Conservation (phyloP, 1,140 invertebrate species). For the Ceratosolen solmsi region DNA sequence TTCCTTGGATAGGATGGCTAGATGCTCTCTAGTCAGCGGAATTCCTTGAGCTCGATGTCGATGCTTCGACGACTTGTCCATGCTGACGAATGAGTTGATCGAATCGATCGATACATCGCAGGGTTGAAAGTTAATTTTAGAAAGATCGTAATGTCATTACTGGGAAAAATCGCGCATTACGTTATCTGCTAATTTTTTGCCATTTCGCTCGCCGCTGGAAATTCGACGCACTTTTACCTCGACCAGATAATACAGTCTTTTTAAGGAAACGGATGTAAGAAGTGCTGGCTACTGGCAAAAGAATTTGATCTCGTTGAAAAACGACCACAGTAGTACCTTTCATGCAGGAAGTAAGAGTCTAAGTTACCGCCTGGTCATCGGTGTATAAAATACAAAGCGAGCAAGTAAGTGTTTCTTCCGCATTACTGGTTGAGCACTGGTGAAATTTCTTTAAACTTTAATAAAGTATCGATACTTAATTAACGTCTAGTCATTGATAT, state of each 20-base stretch:
- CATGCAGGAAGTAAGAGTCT: constrained; percentile 3
- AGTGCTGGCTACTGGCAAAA: not conserved
- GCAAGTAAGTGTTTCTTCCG: not conserved
- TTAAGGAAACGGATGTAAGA: not conserved
- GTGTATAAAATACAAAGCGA: not conserved
- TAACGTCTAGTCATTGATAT: not conserved
- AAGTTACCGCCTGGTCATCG: not conserved
- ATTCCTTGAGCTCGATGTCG: constrained; percentile 43
- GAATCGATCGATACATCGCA: not conserved
- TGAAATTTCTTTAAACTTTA: not conserved
- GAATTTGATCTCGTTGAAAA: not conserved
- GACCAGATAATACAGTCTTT: not conserved
- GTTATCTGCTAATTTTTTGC: no score
- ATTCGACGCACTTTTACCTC: not conserved
- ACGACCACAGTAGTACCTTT: not conserved
- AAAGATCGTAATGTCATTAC: no score
- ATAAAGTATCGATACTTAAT: not conserved
- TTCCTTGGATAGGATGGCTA: not conserved
- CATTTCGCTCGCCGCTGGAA: not conserved
- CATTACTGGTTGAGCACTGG: not conserved
- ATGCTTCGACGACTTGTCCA: no score
- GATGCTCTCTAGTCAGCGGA: not conserved
- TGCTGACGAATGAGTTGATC: not conserved
- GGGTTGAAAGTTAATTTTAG: no score
- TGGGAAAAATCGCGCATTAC: no score